Evolutionary conservation across 2,888 invertebrate species (phyloP).

Genomic region (Mimachlamys varia): DNA sequence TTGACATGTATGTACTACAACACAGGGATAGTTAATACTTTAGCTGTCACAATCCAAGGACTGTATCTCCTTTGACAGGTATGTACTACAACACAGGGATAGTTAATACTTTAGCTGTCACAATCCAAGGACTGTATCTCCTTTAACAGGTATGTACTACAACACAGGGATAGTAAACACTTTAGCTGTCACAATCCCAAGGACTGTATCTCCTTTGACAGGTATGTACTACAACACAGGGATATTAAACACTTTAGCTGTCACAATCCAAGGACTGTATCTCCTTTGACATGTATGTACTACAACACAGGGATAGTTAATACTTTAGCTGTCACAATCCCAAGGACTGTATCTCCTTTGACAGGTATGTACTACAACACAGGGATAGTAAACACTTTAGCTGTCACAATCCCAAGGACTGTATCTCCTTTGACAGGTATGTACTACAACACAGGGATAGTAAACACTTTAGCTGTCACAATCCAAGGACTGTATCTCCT

Average conservation of each 20-base stretch:
- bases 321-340: constrained; percentile 90
- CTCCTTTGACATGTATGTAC: constrained; percentile 92
- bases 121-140: constrained; percentile 93
- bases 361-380: constrained; percentile 87
- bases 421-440: constrained; percentile 92
- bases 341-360: constrained; percentile 93
- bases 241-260: constrained; percentile 85
- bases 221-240: constrained; percentile 86
- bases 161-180: constrained; percentile 59
- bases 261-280: constrained; percentile 92
- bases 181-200: constrained; percentile 92
- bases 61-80: constrained; percentile 91
- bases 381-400: constrained; percentile 83
- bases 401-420: constrained; percentile 92
- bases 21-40: constrained; percentile 81
- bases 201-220: constrained; percentile 91
- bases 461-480: constrained; percentile 87
- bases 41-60: constrained; percentile 91
- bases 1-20: constrained; percentile 88
- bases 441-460: constrained; percentile 82
- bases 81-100: constrained; percentile 84
- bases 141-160: constrained; percentile 90
- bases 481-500: constrained; percentile 93
- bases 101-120: constrained; percentile 87
- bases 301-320: constrained; percentile 49